A percentile compares a stretch with the other conserved stretches of the same genome.
Conservation (phyloP, 2,888 invertebrate species). For the Ceramica pisi region DNA sequence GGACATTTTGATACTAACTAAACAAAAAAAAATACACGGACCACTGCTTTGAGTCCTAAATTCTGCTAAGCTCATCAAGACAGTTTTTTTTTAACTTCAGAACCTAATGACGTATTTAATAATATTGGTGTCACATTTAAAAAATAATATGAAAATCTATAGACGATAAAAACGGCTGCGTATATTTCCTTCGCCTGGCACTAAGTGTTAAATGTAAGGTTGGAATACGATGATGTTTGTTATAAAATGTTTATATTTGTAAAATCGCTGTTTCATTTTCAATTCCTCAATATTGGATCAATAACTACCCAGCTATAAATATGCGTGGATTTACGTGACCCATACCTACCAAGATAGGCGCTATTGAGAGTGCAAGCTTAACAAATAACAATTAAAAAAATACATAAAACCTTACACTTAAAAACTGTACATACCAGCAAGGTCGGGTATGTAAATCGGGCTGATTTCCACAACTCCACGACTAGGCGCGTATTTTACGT, state of each 20-base stretch:
- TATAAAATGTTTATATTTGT: conserved; percentile 89
- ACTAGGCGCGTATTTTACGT: too few relatives aligned
- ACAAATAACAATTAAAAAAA: neutral
- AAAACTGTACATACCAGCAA: too few relatives aligned
- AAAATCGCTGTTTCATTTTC: conserved; percentile 64
- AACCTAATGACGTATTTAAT: too few relatives aligned
- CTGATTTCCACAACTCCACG: too few relatives aligned
- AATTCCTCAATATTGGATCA: neutral
- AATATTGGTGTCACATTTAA: neutral
- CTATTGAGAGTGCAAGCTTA: neutral
- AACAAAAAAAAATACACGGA: neutral
- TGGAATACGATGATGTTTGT: conserved; percentile 80
- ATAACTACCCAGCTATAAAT: too few relatives aligned
- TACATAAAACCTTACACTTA: too few relatives aligned
- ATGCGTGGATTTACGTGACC: neutral
- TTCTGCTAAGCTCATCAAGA: too few relatives aligned
- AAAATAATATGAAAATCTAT: neutral
- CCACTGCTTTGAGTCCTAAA: neutral
- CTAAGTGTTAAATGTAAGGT: conserved; percentile 77
- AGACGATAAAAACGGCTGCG: conserved; percentile 7
- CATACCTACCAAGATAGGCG: neutral
- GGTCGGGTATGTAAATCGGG: too few relatives aligned
- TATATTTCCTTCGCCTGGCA: conserved; percentile 75
- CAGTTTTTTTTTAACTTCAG: neutral
- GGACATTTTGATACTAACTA: neutral